A percentile compares a stretch with the other conserved stretches of the same genome.
These are phyloP conservation scores for Pristionchus japonicus DNA, from an alignment of 2,888 invertebrate species.

Conservation along the genomic window DNA sequence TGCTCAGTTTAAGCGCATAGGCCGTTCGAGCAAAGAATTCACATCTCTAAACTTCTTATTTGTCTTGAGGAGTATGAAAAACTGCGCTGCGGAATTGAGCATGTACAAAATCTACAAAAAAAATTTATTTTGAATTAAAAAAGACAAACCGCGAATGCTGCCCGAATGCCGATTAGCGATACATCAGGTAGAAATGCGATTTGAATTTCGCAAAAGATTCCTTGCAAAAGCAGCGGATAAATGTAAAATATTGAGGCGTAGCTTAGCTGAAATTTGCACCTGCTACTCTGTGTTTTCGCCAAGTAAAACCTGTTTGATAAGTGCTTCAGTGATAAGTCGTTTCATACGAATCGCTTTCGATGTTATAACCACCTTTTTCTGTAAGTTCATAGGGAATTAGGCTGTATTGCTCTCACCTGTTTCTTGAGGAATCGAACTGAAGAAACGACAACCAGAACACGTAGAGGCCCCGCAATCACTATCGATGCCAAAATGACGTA, in stretches of 20 bases:
- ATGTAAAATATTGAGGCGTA: not conserved
- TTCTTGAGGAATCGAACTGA: not conserved
- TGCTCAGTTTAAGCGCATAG: too few relatives aligned
- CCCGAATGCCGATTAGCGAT: not conserved
- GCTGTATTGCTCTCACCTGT: not conserved
- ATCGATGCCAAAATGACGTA: not conserved
- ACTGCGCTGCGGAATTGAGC: not conserved
- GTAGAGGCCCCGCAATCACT: not conserved
- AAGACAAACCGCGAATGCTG: not conserved
- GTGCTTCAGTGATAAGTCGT: not conserved
- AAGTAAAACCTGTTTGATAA: not conserved
- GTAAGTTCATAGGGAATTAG: too few relatives aligned
- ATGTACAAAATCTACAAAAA: not conserved
- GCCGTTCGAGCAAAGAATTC: not conserved
- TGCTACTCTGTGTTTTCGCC: not conserved
- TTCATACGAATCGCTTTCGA: not conserved
- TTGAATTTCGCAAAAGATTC: not conserved
- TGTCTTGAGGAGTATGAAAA: not conserved
- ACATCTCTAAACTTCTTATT: not conserved
- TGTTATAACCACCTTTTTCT: not conserved
- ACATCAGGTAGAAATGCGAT: not conserved
- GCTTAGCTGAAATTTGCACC: not conserved
- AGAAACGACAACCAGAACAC: not conserved
- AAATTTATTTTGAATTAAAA: not conserved
- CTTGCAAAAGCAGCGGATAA: not conserved